phyloP scores from a whole-genome alignment of 2,888 invertebrate genomes.

The Amitus sp. region DNA sequence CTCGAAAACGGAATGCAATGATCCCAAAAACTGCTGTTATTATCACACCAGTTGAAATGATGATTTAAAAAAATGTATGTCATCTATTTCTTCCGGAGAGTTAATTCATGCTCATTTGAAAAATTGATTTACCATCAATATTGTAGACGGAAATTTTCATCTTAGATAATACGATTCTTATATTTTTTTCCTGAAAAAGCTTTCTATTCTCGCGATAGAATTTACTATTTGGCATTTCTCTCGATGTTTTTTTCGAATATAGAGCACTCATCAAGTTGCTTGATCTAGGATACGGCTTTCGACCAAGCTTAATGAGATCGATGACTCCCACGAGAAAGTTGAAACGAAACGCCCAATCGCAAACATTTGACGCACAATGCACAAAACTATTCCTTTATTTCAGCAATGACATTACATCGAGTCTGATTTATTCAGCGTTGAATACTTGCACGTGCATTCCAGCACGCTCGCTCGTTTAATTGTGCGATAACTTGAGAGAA shows the following conservation, averaged over 20 bases:
- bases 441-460: constrained; percentile 1
- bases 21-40: too few relatives aligned
- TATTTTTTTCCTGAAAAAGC: too few relatives aligned
- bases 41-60: too few relatives aligned
- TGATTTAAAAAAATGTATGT: too few relatives aligned
- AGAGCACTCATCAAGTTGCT: constrained; percentile 52
- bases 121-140: background rate
- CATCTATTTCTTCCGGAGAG: too few relatives aligned
- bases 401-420: constrained; percentile 30
- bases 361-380: constrained; percentile 1
- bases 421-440: constrained; percentile 39
- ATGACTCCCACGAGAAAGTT: constrained; percentile 53
- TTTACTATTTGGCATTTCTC: too few relatives aligned
- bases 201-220: too few relatives aligned
- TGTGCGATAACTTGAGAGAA: background rate
- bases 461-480: background rate
- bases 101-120: background rate
- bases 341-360: constrained; percentile 32
- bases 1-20: too few relatives aligned
- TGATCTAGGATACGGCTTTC: constrained; percentile 50
- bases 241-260: constrained; percentile 1
- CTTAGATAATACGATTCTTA: too few relatives aligned
- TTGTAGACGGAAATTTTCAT: too few relatives aligned
- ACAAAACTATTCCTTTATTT: constrained; percentile 56
- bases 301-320: constrained; percentile 57